Base-by-base conservation (phyloP, 1,140 invertebrate genomes). In the Bombus sylvicola region DNA sequence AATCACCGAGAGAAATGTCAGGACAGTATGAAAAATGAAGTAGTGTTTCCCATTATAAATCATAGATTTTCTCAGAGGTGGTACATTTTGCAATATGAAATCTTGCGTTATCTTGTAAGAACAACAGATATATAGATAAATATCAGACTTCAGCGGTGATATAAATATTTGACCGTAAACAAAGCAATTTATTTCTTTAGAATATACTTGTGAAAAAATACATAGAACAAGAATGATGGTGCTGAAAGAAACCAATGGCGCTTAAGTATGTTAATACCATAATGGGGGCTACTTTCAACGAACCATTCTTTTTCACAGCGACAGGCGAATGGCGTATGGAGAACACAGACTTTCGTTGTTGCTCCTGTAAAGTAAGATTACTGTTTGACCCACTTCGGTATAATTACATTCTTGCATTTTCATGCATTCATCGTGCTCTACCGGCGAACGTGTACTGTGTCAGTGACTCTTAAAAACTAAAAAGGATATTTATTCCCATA, bases 391-490 rank as follows among this genome's bases (percentile, higher is more conserved):
- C 81, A 76, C 18, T 75, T 83, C 41, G 73, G n/a, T n/a, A 41
- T 83, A 83, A 83, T 83, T 83, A 83, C 64, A 57, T 77, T 68
- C 59, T 57, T 25, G 62, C 73, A 53, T 66, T 76, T 83, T 83
- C 76, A 82, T 69, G 31, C 25, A 18, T 22, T 28, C 34, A 22
- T 2, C 39, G 34, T 74, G 1, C 15, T 73, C 9, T 47, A 31
- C 31, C n/a, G n/a, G 31, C 15, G 12, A 43, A 43, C 39, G 25
- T 73, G 37, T 25, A 31, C 39, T 15, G 13, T 73, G 39, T 18
- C 72, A 73, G n/a, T 68, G 18, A 68, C 66, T 37, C 22, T 34
- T 10, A 73, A 39, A 73, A 43, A 43, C 28, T 39, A n/a, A 18
- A n/a, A 31, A 8, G 43, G 8, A 43, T 43, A 43, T 31, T 43